Evolutionary conservation across 2,113 vertebrate genomes (phyloP).

Genomic region (Alouatta palliata): DNA sequence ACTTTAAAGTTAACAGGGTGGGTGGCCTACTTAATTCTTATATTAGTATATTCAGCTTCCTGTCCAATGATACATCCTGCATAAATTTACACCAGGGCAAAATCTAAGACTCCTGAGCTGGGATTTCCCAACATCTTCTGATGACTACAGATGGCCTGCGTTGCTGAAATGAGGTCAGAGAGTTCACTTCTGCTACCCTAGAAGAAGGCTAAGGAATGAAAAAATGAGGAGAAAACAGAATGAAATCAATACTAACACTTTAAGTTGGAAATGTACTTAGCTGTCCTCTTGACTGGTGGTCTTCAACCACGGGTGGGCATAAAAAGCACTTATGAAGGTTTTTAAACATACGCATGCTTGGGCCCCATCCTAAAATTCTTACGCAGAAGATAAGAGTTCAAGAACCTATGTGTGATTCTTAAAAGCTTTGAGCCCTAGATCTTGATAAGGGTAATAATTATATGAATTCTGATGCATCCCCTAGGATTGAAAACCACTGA

Average conservation of each 20-base stretch:
- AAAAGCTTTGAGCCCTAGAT: not conserved
- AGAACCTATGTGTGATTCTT: not conserved
- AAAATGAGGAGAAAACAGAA: not conserved
- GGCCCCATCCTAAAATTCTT: not conserved
- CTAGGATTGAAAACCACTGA: not conserved
- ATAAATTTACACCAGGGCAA: not conserved
- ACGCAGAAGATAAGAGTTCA: not conserved
- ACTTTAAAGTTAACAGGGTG: not conserved
- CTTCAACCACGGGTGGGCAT: not conserved
- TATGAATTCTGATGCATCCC: constrained; percentile 7
- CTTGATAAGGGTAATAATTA: not conserved
- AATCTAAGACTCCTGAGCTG: not conserved
- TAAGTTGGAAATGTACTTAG: not conserved
- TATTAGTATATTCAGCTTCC: not conserved
- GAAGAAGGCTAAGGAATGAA: not conserved
- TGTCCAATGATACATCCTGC: not conserved
- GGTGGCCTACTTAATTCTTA: not conserved
- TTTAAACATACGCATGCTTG: not conserved
- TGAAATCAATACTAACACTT: not conserved
- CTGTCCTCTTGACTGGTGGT: not conserved
- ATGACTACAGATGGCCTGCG: not conserved
- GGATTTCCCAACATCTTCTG: not conserved
- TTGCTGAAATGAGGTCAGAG: not conserved
- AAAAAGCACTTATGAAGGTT: not conserved
- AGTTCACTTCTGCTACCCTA: not conserved